Conservation (phyloP, 1,140 invertebrate genomes). For the Aphaenogaster floridana region DNA sequence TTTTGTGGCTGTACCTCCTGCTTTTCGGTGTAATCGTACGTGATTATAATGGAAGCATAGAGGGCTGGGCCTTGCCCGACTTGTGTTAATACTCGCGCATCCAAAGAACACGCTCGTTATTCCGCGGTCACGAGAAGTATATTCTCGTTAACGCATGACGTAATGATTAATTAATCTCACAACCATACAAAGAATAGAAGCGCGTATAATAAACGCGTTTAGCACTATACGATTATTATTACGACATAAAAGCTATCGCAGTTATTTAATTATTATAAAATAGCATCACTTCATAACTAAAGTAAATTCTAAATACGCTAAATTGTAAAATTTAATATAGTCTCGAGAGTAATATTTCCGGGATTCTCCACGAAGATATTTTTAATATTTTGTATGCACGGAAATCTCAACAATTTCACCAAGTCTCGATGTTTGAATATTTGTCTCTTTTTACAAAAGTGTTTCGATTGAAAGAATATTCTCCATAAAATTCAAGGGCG, state of each 20-base stretch:
- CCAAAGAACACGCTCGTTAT: constrained; percentile 20
- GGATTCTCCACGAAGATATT: neutral
- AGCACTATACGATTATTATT: neutral
- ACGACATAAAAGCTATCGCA: neutral
- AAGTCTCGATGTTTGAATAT: neutral
- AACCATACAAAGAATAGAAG: neutral
- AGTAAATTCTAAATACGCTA: neutral
- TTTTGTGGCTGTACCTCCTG: neutral
- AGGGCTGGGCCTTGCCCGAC: neutral
- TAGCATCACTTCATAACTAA: neutral
- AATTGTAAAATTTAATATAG: neutral
- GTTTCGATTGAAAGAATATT: neutral
- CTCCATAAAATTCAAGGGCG: neutral
- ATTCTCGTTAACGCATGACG: constrained; percentile 40
- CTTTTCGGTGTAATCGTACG: constrained; percentile 26
- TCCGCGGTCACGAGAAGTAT: constrained; percentile 11
- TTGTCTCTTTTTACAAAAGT: neutral
- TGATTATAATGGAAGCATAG: constrained; percentile 1
- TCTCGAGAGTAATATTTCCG: neutral
- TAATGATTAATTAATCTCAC: neutral
- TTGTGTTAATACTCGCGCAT: constrained; percentile 28
- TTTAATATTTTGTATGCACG: neutral
- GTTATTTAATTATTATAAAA: neutral
- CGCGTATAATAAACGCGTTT: neutral
- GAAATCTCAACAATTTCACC: neutral